Percentiles rank a stretch among this genome's conserved stretches.
These are phyloP conservation scores for Colossoma macropomum DNA, from an alignment of 2,113 vertebrate species.

Conservation along the genomic window DNA sequence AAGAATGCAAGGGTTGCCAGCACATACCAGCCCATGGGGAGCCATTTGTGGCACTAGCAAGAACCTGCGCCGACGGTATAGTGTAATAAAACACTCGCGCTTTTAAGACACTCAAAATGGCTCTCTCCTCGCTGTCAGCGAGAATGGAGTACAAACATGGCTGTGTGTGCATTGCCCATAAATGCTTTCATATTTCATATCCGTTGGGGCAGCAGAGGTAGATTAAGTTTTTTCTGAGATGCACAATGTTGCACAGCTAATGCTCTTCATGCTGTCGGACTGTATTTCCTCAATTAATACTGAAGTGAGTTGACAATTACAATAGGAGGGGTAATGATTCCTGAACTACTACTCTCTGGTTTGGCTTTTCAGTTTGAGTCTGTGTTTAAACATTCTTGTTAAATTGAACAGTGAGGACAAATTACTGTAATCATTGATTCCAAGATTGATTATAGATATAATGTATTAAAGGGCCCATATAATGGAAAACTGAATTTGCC, in stretches of 20 bases:
- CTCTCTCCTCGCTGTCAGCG: constrained; percentile 91
- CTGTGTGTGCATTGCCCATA: constrained; percentile 84
- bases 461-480: background rate
- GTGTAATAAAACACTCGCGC: constrained; percentile 83
- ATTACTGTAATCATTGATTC: background rate
- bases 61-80: constrained; percentile 83
- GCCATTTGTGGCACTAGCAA: constrained; percentile 85
- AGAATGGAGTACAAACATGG: constrained; percentile 95
- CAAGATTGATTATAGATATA: background rate
- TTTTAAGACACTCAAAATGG: constrained; percentile 94
- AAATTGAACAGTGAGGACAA: background rate
- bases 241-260: constrained; percentile 64
- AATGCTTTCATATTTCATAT: constrained; percentile 94
- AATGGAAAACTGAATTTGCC: no score
- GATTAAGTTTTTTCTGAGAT: constrained; percentile 72
- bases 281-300: constrained; percentile 54
- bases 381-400: background rate
- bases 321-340: constrained; percentile 58
- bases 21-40: constrained; percentile 86
- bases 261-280: constrained; percentile 39
- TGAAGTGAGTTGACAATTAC: constrained; percentile 65
- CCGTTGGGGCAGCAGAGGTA: constrained; percentile 75
- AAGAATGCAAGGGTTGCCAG: constrained; percentile 87
- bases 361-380: background rate
- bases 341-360: constrained; percentile 52